Evolutionary conservation across 2,888 invertebrate genomes (phyloP).

Genomic region (Boloria euphrosyne): DNA sequence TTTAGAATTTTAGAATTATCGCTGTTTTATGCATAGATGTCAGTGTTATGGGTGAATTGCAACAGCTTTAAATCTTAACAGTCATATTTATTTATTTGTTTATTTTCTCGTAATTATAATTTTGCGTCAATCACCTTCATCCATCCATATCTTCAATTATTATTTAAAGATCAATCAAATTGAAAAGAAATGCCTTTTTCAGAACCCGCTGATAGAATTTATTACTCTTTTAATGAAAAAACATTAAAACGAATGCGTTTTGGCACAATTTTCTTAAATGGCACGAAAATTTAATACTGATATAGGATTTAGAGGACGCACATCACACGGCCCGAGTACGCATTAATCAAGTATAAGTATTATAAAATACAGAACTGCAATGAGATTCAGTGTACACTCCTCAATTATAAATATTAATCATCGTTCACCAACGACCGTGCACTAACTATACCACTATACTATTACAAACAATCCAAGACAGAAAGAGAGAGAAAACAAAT

Average conservation of each 20-base stretch:
- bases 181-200: constrained; percentile 5
- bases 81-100: too few species aligned
- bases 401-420: constrained; percentile 41
- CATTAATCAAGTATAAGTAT: constrained; percentile 19
- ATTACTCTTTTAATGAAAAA: not conserved
- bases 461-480: constrained; percentile 55
- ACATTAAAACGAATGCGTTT: constrained; percentile 37
- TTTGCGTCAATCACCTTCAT: too few species aligned
- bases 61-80: too few species aligned
- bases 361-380: constrained; percentile 48
- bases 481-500: constrained; percentile 7
- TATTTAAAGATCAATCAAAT: not conserved
- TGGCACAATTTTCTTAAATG: constrained; percentile 57
- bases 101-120: too few species aligned
- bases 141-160: not conserved
- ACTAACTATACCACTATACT: constrained; percentile 53
- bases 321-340: constrained; percentile 44
- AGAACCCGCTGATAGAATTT: constrained; percentile 19
- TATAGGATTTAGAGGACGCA: constrained; percentile 36
- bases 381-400: constrained; percentile 50
- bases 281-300: constrained; percentile 57
- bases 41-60: too few species aligned
- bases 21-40: too few species aligned
- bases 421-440: constrained; percentile 73
- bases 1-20: too few species aligned